Percentiles rank a stretch among this genome's conserved stretches.
phyloP scores from a whole-genome alignment of 1,140 invertebrate species.

The Lucilia cuprina region DNA sequence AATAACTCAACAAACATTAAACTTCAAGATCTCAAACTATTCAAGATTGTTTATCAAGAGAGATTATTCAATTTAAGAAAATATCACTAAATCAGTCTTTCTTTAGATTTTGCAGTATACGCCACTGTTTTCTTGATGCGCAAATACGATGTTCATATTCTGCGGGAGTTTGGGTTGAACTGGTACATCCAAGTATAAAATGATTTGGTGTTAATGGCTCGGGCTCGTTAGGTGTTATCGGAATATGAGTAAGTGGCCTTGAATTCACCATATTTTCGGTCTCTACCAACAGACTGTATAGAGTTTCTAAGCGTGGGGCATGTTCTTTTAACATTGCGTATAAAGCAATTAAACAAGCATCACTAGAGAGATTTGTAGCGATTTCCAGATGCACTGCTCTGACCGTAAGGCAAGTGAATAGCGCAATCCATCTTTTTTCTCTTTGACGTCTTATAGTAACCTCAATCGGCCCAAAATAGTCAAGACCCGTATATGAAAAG shows the following conservation, averaged over 20 bases:
- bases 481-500: no score
- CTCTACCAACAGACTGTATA: slow-evolving; percentile 45
- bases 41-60: no score
- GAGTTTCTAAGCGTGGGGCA: slow-evolving; percentile 43
- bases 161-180: slow-evolving; percentile 31
- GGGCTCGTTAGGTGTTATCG: slow-evolving; percentile 45
- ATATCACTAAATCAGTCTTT: no score
- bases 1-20: no score
- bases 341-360: slow-evolving; percentile 54
- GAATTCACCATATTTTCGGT: no score
- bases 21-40: no score
- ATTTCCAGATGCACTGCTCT: slow-evolving; percentile 52
- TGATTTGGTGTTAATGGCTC: slow-evolving; percentile 38
- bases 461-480: slow-evolving; percentile 43
- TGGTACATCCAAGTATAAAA: slow-evolving; percentile 22
- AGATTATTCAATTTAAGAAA: no score
- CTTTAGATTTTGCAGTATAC: slow-evolving; percentile 30
- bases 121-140: slow-evolving; percentile 39
- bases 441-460: slow-evolving; percentile 40
- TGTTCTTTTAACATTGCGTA: slow-evolving; percentile 38
- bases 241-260: no score
- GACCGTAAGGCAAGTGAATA: slow-evolving; percentile 58
- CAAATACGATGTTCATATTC: not conserved
- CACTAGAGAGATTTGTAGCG: slow-evolving; percentile 52
- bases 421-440: slow-evolving; percentile 55